Percentiles rank a stretch among this genome's conserved stretches.
phyloP scores from a whole-genome alignment of 2,113 vertebrate species.

The Neolamprologus modestus region DNA sequence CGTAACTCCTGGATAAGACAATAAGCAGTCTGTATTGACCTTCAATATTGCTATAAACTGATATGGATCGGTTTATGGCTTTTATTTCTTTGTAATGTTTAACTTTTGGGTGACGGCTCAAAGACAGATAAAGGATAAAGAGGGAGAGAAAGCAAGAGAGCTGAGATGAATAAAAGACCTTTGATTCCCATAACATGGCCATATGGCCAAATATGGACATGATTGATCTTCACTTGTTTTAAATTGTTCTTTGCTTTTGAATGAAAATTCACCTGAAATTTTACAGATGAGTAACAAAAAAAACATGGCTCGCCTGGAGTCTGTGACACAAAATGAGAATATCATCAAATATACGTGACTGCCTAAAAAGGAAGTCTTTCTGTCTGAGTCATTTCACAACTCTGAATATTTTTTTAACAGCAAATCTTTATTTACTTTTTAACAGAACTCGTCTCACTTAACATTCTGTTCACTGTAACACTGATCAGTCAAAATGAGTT shows the following conservation, averaged over 20 bases:
- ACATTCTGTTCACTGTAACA: not conserved
- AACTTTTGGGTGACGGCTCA: not conserved
- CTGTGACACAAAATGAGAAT: not conserved
- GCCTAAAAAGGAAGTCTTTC: not conserved
- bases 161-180: not conserved
- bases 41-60: not conserved
- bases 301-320: not conserved
- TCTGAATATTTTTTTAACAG: not conserved
- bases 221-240: not conserved
- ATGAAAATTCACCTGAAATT: not conserved
- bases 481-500: not conserved
- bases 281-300: not conserved
- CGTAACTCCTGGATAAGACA: not conserved
- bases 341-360: not conserved
- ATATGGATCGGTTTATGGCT: not conserved
- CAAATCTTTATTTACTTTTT: not conserved
- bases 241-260: not conserved
- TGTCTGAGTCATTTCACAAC: not conserved
- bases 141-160: not conserved
- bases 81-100: not conserved
- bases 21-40: not conserved
- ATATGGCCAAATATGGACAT: not conserved
- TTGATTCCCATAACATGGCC: not conserved
- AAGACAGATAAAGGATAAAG: not conserved
- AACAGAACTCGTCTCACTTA: not conserved